Evolutionary conservation across 2,113 vertebrate species (phyloP), one percentile per base, ranked within the genome.

Genomic region (Lasiurus borealis): DNA sequence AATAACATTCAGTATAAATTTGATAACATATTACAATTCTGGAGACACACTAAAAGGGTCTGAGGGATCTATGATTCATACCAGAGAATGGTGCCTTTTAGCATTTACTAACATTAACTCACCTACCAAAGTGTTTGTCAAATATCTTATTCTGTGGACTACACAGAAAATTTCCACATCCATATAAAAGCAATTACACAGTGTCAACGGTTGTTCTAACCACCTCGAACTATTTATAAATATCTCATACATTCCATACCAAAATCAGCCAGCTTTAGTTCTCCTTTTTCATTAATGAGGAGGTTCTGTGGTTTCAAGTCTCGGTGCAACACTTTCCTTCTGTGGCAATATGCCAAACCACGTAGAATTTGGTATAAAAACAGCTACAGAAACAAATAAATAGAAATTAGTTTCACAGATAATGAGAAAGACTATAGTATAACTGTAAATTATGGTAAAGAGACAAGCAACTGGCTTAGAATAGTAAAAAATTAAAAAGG

Each of bases 251-350:
- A 80, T 68, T 88, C 80, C 98, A 93, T 98, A 99, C 99, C 99
- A 88, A 99, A 99, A 97, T 99, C 99, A 68, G 99, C 99, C 87
- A 99, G 98, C 97, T 99, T 99, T 93, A 99, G 98, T 94, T 99
- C 99, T 95, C 99, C 99, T 96, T 98, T 99, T 96, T 99, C 99
- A 85, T 99, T 99, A 96, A 99, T 99, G 52, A 99, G 99, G 48
- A 99, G 99, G 98, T 99, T 99, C 98, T 99, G 99, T 0, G 99
- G 99, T 98, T 99, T 99, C 97, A 99, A 98, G 97, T 99, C 99
- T 94, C 99, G 98, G 98, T 99, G 99, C 46, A 99, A 98, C 62
- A 99, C 99, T 96, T 99, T 99, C 96, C 99, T 99, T 96, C 98
- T 99, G 92, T 99, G 99, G 98, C 99, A 99, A 95, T 99, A 99